Conservation (phyloP, 1,140 invertebrate species). For the Scaptomyza pallida region DNA sequence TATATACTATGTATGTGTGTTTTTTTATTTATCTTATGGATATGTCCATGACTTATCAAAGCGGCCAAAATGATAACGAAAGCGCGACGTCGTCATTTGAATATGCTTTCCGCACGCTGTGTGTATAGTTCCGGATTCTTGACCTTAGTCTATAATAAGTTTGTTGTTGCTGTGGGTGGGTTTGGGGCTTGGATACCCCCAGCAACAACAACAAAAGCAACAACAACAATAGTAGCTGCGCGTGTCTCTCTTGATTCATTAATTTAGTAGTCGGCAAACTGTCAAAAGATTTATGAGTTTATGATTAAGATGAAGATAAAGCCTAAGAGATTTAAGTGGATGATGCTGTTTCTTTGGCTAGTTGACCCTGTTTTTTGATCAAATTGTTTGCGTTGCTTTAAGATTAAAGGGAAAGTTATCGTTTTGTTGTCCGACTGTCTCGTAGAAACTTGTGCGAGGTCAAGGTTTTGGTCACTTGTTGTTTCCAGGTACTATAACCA, state of each 20-base stretch:
- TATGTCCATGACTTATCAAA: slow-evolving; percentile 76
- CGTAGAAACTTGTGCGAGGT: slow-evolving; percentile 31
- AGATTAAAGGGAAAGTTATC: slow-evolving; percentile 41
- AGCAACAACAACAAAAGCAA: neutral
- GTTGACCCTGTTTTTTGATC: slow-evolving; percentile 61
- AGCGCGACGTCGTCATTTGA: slow-evolving; percentile 63
- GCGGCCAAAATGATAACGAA: slow-evolving; percentile 76
- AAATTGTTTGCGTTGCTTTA: slow-evolving; percentile 51
- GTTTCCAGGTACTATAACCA: slow-evolving; percentile 1
- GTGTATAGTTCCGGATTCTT: slow-evolving; percentile 75
- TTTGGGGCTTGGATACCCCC: neutral
- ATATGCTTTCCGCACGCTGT: slow-evolving; percentile 56
- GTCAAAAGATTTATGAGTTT: slow-evolving; percentile 67
- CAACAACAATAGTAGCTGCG: slow-evolving; percentile 40
- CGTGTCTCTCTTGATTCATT: slow-evolving; percentile 64
- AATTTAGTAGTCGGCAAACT: slow-evolving; percentile 44
- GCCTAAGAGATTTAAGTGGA: slow-evolving; percentile 1
- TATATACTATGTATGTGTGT: neutral
- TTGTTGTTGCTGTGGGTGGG: slow-evolving; percentile 29
- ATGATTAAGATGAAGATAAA: slow-evolving; percentile 58
- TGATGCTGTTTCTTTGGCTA: neutral
- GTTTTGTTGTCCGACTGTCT: slow-evolving; percentile 1
- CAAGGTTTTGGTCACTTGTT: no score
- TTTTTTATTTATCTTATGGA: slow-evolving; percentile 70
- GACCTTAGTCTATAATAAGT: slow-evolving; percentile 79